Percentiles rank a stretch among this genome's conserved stretches.
Conservation (phyloP, 2,888 invertebrate genomes). For the Pomacea canaliculata region DNA sequence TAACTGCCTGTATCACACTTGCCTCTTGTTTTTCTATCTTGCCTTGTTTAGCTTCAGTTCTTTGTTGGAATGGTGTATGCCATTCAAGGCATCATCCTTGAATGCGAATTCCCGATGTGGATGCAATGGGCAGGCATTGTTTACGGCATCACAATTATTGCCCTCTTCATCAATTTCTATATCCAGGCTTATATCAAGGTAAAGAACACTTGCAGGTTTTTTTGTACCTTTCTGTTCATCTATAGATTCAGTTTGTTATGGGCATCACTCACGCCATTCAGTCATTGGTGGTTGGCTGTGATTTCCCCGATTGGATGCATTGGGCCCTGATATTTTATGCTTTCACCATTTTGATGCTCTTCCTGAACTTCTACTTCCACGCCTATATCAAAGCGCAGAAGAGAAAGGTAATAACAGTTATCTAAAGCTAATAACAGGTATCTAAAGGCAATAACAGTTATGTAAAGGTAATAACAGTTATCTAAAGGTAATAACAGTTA, state of each 20-base stretch:
- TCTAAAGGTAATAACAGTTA: no score
- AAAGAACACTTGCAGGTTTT: slow-evolving; percentile 14
- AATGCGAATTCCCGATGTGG: slow-evolving; percentile 62
- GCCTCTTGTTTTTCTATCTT: slow-evolving; percentile 26
- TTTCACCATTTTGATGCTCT: slow-evolving; percentile 64
- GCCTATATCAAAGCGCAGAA: slow-evolving; percentile 61
- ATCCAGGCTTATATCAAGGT: slow-evolving; percentile 80
- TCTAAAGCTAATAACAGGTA: no score
- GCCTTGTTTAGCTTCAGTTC: slow-evolving; percentile 65
- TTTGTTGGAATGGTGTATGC: slow-evolving; percentile 67
- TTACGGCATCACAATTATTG: slow-evolving; percentile 95
- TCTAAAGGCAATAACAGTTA: no score
- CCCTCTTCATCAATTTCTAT: slow-evolving; percentile 95
- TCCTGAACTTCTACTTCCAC: slow-evolving; percentile 70
- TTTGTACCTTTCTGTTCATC: slow-evolving; percentile 41
- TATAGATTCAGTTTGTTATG: slow-evolving; percentile 87
- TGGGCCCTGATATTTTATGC: slow-evolving; percentile 68
- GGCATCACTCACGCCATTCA: slow-evolving; percentile 84
- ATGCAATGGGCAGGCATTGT: slow-evolving; percentile 71
- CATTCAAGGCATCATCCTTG: slow-evolving; percentile 51
- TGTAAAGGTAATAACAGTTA: slow-evolving; percentile 33
- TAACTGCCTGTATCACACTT: slow-evolving; percentile 5
- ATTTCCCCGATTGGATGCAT: slow-evolving; percentile 79
- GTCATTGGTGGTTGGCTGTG: slow-evolving; percentile 88
- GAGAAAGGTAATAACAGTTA: slow-evolving; percentile 33